A percentile compares a stretch with the other conserved stretches of the same genome.
phyloP scores from a whole-genome alignment of 1,140 invertebrate species.

The Papilio helenus region DNA sequence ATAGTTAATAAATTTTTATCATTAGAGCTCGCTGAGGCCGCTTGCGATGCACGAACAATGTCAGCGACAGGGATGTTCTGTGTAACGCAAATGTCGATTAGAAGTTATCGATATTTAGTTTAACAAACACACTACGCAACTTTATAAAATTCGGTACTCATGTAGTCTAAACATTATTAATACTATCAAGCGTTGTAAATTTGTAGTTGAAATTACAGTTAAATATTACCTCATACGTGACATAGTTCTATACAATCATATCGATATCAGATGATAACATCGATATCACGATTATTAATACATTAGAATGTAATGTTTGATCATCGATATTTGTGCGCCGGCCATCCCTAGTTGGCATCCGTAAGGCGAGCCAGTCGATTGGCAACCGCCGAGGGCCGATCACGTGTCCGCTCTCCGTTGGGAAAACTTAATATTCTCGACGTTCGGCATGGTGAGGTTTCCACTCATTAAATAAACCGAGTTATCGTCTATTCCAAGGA shows the following conservation, averaged over 20 bases:
- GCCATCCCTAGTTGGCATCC: conserved; percentile 19
- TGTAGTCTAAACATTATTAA: neutral
- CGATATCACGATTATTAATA: neutral
- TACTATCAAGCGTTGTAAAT: neutral
- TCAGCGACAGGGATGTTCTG: conserved; percentile 18
- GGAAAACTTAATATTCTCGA: conserved; percentile 40
- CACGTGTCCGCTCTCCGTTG: conserved; percentile 7
- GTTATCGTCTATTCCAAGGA: conserved; percentile 53
- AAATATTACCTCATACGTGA: neutral
- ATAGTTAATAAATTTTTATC: conserved; percentile 79
- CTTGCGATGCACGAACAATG: conserved; percentile 45
- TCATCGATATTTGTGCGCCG: conserved; percentile 13
- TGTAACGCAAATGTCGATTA: neutral
- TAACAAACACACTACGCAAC: neutral
- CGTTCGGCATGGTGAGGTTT: conserved; percentile 57
- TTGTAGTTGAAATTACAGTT: neutral
- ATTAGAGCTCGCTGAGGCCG: conserved; percentile 58
- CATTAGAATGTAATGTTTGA: neutral
- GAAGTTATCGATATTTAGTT: neutral
- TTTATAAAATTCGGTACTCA: neutral
- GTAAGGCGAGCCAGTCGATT: conserved; percentile 25
- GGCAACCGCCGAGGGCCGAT: neutral
- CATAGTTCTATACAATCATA: neutral
- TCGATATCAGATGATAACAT: neutral
- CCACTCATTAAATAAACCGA: conserved; percentile 55